Conservation (phyloP, 2,888 invertebrate genomes). For the Prionchulus punctatus region DNA sequence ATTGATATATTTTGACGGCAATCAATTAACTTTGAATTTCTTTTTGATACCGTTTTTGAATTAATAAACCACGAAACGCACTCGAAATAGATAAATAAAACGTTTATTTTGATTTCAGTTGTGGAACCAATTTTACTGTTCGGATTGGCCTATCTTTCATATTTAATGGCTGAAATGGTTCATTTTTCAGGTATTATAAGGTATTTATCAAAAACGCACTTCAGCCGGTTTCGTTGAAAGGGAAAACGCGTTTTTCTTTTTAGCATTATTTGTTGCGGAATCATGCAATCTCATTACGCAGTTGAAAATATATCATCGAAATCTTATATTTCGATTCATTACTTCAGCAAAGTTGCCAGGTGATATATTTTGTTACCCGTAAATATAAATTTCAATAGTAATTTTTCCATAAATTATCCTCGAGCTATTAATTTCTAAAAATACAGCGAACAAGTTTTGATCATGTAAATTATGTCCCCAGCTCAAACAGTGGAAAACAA, state of each 20-base stretch:
- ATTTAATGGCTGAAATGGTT: conserved; percentile 42
- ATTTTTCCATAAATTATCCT: too few relatives aligned
- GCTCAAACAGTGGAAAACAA: background rate
- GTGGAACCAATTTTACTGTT: conserved; percentile 43
- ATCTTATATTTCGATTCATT: conserved; percentile 41
- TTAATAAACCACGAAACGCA: too few relatives aligned
- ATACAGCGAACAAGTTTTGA: background rate
- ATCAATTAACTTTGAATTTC: background rate
- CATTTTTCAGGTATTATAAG: conserved; percentile 45
- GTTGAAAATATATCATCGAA: conserved; percentile 42
- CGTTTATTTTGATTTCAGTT: conserved; percentile 34
- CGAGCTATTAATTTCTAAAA: background rate
- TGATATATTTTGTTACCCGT: conserved; percentile 15
- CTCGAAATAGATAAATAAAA: background rate
- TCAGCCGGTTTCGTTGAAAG: too few relatives aligned
- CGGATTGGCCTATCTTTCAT: conserved; percentile 42
- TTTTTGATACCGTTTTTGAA: too few relatives aligned
- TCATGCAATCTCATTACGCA: conserved; percentile 43
- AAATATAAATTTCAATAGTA: background rate
- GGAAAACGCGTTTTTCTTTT: conserved; percentile 6
- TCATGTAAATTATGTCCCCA: background rate
- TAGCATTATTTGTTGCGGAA: conserved; percentile 42
- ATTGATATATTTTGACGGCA: too few relatives aligned
- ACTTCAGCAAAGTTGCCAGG: conserved; percentile 42
- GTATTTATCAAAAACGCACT: conserved; percentile 17